Percentiles rank a stretch among this genome's conserved stretches.
phyloP scores from a whole-genome alignment of 2,797 vertebrate genomes.

The Premnoplex brunnescens region DNA sequence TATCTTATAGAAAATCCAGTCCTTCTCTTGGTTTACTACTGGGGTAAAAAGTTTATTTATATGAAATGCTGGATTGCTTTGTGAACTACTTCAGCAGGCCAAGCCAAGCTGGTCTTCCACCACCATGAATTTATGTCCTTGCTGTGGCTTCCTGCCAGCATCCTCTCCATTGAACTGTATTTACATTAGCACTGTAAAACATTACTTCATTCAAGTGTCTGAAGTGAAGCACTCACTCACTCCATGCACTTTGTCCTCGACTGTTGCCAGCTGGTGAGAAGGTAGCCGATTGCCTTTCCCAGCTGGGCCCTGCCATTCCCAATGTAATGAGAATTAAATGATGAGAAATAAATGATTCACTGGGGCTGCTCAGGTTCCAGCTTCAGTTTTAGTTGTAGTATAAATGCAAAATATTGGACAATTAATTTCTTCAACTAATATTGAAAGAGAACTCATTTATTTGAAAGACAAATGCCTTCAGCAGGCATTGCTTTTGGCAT shows the following conservation, averaged over 20 bases:
- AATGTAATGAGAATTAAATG: background rate
- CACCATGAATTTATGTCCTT: constrained; percentile 28
- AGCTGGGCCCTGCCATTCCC: background rate
- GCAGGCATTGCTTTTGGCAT: background rate
- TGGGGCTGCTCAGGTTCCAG: background rate
- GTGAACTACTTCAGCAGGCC: background rate
- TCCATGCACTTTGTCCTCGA: background rate
- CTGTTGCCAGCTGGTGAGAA: constrained; percentile 4
- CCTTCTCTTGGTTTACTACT: constrained; percentile 25
- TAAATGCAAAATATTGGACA: background rate
- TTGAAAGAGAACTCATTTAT: background rate
- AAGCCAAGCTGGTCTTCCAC: constrained; percentile 8
- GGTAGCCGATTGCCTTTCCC: background rate
- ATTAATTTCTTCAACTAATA: background rate
- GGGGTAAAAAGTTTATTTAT: constrained; percentile 29
- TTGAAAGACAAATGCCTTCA: background rate
- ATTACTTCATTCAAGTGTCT: constrained; percentile 41
- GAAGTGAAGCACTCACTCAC: constrained; percentile 4
- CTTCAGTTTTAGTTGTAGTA: background rate
- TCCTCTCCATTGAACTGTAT: constrained; percentile 17
- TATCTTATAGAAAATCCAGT: background rate
- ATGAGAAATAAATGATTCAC: background rate
- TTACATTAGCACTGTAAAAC: constrained; percentile 54
- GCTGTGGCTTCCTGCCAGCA: constrained; percentile 25
- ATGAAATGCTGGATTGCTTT: constrained; percentile 9